These are phyloP conservation scores for Hippoglossus hippoglossus DNA, from an alignment of 2,797 vertebrate genomes.

Conservation along the genomic window DNA sequence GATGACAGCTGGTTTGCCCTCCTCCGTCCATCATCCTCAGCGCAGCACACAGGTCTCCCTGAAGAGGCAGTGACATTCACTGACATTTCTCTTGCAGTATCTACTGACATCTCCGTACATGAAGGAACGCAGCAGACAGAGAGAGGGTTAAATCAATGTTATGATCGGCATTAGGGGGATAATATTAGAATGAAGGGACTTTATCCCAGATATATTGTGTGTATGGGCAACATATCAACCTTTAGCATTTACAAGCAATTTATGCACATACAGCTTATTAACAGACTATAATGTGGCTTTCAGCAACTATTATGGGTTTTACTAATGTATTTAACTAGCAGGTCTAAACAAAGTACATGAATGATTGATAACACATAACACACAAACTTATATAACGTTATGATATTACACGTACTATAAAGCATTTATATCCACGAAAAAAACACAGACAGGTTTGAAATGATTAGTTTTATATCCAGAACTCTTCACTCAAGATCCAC, in stretches of 20 bases:
- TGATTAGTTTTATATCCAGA: too few species aligned
- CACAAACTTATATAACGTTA: too few species aligned
- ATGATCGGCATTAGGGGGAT: neutral
- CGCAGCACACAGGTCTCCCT: constrained; percentile 48
- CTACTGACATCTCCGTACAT: constrained; percentile 29
- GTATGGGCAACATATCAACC: too few species aligned
- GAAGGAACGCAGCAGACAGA: neutral
- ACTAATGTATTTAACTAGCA: too few species aligned
- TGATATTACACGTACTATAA: too few species aligned
- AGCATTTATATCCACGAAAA: neutral
- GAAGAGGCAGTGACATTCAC: constrained; percentile 67
- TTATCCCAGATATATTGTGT: neutral
- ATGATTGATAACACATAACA: too few species aligned
- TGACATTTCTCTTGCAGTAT: constrained; percentile 56
- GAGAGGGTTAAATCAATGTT: constrained; percentile 9
- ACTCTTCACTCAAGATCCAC: too few species aligned
- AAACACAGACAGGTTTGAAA: too few species aligned
- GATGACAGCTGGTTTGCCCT: constrained; percentile 7
- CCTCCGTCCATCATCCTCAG: constrained; percentile 41
- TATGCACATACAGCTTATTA: neutral
- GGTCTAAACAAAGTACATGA: too few species aligned
- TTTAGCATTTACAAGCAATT: neutral
- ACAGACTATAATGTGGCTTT: neutral
- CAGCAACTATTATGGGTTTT: neutral
- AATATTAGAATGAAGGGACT: neutral